These are phyloP conservation scores for Edolisoma coerulescens DNA, from an alignment of 2,113 vertebrate genomes.

Conservation along the genomic window DNA sequence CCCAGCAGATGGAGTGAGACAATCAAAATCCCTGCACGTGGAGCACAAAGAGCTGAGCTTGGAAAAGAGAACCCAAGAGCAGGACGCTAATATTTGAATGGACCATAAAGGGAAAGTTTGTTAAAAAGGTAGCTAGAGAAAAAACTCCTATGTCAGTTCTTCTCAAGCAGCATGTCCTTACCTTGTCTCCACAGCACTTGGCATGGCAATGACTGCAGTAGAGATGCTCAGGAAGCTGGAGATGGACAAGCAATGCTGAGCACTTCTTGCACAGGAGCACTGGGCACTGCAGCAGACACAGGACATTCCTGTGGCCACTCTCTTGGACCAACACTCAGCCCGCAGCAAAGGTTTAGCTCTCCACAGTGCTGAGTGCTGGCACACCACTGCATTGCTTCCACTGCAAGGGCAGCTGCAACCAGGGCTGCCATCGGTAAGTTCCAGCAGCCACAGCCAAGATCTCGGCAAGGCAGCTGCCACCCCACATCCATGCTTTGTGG, in stretches of 20 bases:
- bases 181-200: not conserved
- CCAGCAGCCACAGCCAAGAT: not conserved
- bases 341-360: not conserved
- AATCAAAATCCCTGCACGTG: not conserved
- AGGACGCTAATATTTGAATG: not conserved
- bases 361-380: not conserved
- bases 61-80: not conserved
- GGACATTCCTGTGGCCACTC: not conserved
- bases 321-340: not conserved
- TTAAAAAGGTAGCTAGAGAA: not conserved
- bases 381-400: rapidly evolving
- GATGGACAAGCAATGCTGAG: not conserved
- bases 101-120: not conserved
- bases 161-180: not conserved
- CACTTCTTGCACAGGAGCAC: not conserved
- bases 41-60: not conserved
- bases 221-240: not conserved
- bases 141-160: not conserved
- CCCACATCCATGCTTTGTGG: rapidly evolving
- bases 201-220: rapidly evolving
- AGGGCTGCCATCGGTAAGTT: not conserved
- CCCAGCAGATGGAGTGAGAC: not conserved
- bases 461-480: not conserved
- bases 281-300: not conserved
- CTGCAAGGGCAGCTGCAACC: not conserved